These are phyloP conservation scores for Chrysoperla carnea DNA, from an alignment of 1,140 invertebrate genomes.

Conservation along the genomic window DNA sequence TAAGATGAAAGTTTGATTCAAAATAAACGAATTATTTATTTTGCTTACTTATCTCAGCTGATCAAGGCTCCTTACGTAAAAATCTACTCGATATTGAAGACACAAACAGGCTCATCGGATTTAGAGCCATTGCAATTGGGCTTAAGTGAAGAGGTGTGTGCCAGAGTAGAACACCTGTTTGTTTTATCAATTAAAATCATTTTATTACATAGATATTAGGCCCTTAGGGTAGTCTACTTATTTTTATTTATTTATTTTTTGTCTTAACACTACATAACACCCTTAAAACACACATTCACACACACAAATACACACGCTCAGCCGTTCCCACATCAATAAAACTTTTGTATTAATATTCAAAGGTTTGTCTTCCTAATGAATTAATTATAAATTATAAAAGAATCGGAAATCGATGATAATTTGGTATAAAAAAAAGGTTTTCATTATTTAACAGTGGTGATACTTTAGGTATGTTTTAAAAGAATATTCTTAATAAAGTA, in stretches of 20 bases:
- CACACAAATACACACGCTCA: not conserved
- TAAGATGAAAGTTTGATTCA: too few relatives aligned
- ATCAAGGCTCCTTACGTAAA: conserved; percentile 90
- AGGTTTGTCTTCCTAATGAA: too few relatives aligned
- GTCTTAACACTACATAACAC: not conserved
- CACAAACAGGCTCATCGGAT: conserved; percentile 67
- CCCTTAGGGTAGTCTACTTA: not conserved
- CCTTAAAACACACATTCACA: not conserved
- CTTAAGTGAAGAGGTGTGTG: conserved; percentile 30
- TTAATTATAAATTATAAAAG: too few relatives aligned
- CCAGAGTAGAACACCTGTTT: not conserved
- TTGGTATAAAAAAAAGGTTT: too few relatives aligned
- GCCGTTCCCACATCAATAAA: not conserved
- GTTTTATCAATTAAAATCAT: not conserved
- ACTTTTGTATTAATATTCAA: not conserved
- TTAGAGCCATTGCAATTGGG: conserved; percentile 28
- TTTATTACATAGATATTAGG: not conserved
- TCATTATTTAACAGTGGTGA: too few relatives aligned
- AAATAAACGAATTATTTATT: too few relatives aligned
- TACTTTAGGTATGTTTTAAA: too few relatives aligned
- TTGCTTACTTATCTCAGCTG: conserved; percentile 38
- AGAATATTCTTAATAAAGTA: too few relatives aligned
- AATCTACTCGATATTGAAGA: conserved; percentile 88
- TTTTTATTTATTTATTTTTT: not conserved
- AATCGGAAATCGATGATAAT: too few relatives aligned